phyloP scores from a whole-genome alignment of 2,888 invertebrate genomes.

The Ornithoptera alexandrae region DNA sequence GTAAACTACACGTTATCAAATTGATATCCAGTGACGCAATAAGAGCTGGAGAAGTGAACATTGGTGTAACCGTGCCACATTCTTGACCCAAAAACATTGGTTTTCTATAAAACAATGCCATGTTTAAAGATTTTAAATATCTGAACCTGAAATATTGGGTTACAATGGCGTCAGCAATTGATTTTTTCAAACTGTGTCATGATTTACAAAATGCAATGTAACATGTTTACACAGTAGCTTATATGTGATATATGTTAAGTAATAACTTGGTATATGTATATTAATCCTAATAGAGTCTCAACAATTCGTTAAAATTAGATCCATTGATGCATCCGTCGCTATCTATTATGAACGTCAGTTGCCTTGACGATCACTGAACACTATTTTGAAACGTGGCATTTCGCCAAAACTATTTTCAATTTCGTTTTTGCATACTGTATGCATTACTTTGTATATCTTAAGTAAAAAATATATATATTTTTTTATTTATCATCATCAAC shows the following conservation, averaged over 20 bases:
- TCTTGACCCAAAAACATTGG: too few relatives aligned
- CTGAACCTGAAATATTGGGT: too few relatives aligned
- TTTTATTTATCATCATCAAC: too few relatives aligned
- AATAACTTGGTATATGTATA: neutral
- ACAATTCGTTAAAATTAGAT: slow-evolving; percentile 7
- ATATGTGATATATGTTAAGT: neutral
- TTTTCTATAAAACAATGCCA: too few relatives aligned
- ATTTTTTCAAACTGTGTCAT: too few relatives aligned
- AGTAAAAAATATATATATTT: neutral
- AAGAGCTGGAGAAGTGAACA: too few relatives aligned
- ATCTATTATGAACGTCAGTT: slow-evolving; percentile 9
- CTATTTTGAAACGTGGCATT: slow-evolving; percentile 14
- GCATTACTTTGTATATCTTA: neutral
- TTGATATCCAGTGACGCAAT: too few relatives aligned
- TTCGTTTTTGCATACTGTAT: slow-evolving; percentile 13
- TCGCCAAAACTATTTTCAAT: slow-evolving; percentile 24
- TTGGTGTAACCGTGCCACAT: too few relatives aligned
- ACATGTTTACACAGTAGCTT: neutral
- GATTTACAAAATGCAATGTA: neutral
- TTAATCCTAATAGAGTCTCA: neutral
- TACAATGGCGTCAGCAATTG: too few relatives aligned
- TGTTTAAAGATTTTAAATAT: too few relatives aligned
- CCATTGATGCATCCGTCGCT: slow-evolving; percentile 12
- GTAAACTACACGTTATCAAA: too few relatives aligned
- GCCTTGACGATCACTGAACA: slow-evolving; percentile 15